phyloP scores from a whole-genome alignment of 1,140 invertebrate genomes.

The Drosophila novamexicana region DNA sequence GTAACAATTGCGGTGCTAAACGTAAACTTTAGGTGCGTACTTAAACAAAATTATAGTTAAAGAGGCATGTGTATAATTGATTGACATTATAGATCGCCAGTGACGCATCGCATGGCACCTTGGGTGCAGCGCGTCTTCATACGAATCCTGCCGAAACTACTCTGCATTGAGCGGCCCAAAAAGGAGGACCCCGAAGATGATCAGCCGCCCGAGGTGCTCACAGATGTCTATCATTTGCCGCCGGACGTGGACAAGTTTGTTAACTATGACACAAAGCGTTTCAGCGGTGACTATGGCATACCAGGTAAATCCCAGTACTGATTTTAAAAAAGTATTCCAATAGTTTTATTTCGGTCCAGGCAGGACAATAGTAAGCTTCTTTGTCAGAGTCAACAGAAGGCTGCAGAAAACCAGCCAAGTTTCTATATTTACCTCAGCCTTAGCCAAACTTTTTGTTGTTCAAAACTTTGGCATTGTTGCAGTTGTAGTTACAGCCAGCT shows the following conservation, averaged over 20 bases:
- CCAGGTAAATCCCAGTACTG: conserved; percentile 84
- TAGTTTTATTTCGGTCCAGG: background rate
- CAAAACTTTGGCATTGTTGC: conserved; percentile 48
- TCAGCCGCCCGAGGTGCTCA: conserved; percentile 88
- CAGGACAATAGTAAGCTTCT: conserved; percentile 33
- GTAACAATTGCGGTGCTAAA: conserved; percentile 99
- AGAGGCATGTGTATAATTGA: background rate
- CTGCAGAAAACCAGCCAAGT: conserved; percentile 42
- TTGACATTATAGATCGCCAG: conserved; percentile 88
- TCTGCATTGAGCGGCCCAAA: conserved; percentile 93
- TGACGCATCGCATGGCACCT: conserved; percentile 97
- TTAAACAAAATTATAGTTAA: background rate
- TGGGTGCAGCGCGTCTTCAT: conserved; percentile 96
- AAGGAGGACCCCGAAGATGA: conserved; percentile 89
- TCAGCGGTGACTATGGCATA: conserved; percentile 90
- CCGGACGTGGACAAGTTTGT: conserved; percentile 89
- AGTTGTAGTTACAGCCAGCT: conserved; percentile 14
- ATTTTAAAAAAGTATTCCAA: too few species aligned
- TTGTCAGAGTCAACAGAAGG: conserved; percentile 25
- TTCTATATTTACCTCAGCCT: conserved; percentile 53
- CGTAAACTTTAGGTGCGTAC: conserved; percentile 95
- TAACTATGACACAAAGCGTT: conserved; percentile 87
- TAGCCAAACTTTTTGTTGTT: conserved; percentile 59
- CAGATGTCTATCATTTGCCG: conserved; percentile 89
- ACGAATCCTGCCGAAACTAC: conserved; percentile 93